These are phyloP conservation scores for Coptodon bakossiorum DNA, from an alignment of 2,113 vertebrate genomes.

Conservation along the genomic window DNA sequence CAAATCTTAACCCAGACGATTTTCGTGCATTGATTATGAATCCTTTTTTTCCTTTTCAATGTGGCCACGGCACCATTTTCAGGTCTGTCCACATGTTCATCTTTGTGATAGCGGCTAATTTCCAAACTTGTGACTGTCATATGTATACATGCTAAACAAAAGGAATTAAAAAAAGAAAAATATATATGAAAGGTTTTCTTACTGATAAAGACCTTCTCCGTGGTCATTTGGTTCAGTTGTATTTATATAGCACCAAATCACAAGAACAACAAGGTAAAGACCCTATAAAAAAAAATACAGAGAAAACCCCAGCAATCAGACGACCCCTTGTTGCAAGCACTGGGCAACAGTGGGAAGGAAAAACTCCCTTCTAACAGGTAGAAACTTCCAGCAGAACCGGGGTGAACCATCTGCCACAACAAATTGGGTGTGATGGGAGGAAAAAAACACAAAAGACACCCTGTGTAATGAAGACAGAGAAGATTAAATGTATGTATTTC, in stretches of 20 bases:
- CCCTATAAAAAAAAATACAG: not conserved
- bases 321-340: not conserved
- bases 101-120: not conserved
- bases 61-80: not conserved
- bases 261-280: not conserved
- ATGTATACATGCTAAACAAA: not conserved
- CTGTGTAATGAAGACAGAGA: not conserved
- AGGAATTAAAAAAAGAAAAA: not conserved
- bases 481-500: not conserved
- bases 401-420: not conserved
- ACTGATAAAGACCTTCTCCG: not conserved
- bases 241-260: not conserved
- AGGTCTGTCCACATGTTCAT: not conserved
- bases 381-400: not conserved
- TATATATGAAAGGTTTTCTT: not conserved
- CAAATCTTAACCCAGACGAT: slow-evolving; percentile 43
- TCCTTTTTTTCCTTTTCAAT: not conserved
- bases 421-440: not conserved
- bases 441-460: not conserved
- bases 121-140: not conserved
- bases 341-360: not conserved
- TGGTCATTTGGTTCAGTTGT: not conserved
- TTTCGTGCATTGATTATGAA: slow-evolving; percentile 54
- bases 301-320: not conserved
- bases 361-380: not conserved